Conservation (phyloP, 2,888 invertebrate genomes). For the Aphidoletes aphidimyza region DNA sequence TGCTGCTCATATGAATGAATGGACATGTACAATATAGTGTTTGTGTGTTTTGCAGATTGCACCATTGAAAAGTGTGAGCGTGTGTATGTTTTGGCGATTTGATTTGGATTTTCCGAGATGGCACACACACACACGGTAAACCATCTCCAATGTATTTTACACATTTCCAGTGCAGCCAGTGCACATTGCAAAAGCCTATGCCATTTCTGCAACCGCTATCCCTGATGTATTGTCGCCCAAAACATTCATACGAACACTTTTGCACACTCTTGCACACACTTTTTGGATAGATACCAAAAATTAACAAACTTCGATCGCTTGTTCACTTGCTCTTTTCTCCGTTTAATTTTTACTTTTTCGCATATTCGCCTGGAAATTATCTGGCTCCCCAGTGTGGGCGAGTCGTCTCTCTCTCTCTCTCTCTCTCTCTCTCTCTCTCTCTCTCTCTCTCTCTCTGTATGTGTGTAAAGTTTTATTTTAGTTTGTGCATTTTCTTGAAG, state of each 20-base stretch:
- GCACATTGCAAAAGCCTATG: neutral
- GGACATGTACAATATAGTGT: neutral
- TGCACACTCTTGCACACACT: too few relatives aligned
- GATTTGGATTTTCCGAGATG: neutral
- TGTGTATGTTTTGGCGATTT: neutral
- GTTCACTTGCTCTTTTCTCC: neutral
- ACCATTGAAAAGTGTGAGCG: neutral
- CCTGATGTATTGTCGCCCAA: neutral
- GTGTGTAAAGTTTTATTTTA: conserved; percentile 9
- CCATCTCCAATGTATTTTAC: too few relatives aligned
- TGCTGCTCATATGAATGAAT: conserved; percentile 35
- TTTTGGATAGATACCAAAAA: conserved; percentile 31
- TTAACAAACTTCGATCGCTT: conserved; percentile 37
- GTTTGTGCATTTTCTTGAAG: neutral
- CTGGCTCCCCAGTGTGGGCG: too few relatives aligned
- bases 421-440: neutral
- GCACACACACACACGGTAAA: too few relatives aligned
- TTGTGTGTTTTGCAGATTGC: neutral
- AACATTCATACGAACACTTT: neutral
- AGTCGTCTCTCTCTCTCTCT: too few relatives aligned
- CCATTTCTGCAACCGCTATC: neutral
- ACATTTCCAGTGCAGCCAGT: conserved; percentile 9
- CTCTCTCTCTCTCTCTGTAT: neutral
- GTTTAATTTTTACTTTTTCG: neutral
- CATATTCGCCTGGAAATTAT: neutral